Evolutionary conservation across 2,888 invertebrate genomes (phyloP).

Genomic region (Litoditis marina): DNA sequence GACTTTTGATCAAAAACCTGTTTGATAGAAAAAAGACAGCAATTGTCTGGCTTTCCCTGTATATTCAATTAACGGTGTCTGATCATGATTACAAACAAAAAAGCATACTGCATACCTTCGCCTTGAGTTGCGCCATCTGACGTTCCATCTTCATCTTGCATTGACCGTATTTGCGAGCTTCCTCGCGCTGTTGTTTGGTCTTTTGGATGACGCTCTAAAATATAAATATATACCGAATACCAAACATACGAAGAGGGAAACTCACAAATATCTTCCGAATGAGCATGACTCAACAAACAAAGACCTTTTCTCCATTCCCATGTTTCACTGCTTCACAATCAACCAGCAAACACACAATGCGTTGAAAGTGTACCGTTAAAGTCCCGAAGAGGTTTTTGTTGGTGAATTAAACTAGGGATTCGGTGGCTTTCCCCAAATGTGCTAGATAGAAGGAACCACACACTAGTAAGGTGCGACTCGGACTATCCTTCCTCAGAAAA

Average conservation of each 20-base stretch:
- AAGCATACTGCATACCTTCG: constrained; percentile 15
- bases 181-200: constrained; percentile 14
- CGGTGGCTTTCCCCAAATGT: no score
- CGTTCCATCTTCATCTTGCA: constrained; percentile 32
- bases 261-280: background rate
- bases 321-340: background rate
- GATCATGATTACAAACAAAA: background rate
- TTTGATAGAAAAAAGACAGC: no score
- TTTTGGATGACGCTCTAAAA: constrained; percentile 8
- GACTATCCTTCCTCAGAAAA: no score
- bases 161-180: constrained; percentile 32
- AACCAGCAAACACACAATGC: background rate
- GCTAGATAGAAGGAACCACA: no score
- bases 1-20: no score
- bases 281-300: background rate
- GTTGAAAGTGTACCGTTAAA: no score
- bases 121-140: constrained; percentile 35
- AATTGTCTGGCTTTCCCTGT: no score
- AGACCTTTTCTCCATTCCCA: background rate
- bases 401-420: no score
- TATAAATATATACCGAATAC: no score
- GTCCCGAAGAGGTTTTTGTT: no score
- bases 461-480: no score
- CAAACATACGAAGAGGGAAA: background rate
- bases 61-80: no score